Conservation (phyloP, 1,140 invertebrate genomes). For the Camponotus vicinus region DNA sequence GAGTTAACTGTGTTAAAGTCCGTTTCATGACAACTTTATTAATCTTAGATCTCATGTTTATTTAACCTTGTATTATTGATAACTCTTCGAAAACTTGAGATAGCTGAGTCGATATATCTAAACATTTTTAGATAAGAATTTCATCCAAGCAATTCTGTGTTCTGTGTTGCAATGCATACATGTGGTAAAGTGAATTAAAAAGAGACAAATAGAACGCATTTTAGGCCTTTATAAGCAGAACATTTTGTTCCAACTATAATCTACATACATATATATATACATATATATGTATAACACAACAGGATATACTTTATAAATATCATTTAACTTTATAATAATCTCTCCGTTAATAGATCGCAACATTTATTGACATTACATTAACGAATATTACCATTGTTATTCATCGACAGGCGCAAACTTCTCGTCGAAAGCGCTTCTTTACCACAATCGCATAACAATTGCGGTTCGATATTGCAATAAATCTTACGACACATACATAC, state of each 20-base stretch:
- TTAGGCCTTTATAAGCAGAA: constrained; percentile 84
- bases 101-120: not conserved
- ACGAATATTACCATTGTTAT: constrained; percentile 67
- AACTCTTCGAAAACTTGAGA: constrained; percentile 16
- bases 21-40: not conserved
- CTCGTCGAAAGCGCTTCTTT: constrained; percentile 76
- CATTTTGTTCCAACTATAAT: constrained; percentile 79
- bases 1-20: not conserved
- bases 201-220: constrained; percentile 60
- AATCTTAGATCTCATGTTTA: not conserved
- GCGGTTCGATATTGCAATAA: constrained; percentile 30
- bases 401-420: constrained; percentile 79
- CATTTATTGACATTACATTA: constrained; percentile 78
- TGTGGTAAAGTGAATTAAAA: constrained; percentile 47
- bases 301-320: constrained; percentile 82
- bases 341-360: constrained; percentile 76
- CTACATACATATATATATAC: constrained; percentile 79
- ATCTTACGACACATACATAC: constrained; percentile 64
- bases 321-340: constrained; percentile 81
- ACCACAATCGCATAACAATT: constrained; percentile 48
- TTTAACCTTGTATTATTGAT: constrained; percentile 40
- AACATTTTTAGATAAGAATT: not conserved
- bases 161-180: not conserved
- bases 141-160: not conserved
- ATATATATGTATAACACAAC: constrained; percentile 67